A percentile compares a stretch with the other conserved stretches of the same genome.
These are phyloP conservation scores for Cirrhinus mrigala DNA, from an alignment of 2,797 vertebrate species.

Conservation along the genomic window DNA sequence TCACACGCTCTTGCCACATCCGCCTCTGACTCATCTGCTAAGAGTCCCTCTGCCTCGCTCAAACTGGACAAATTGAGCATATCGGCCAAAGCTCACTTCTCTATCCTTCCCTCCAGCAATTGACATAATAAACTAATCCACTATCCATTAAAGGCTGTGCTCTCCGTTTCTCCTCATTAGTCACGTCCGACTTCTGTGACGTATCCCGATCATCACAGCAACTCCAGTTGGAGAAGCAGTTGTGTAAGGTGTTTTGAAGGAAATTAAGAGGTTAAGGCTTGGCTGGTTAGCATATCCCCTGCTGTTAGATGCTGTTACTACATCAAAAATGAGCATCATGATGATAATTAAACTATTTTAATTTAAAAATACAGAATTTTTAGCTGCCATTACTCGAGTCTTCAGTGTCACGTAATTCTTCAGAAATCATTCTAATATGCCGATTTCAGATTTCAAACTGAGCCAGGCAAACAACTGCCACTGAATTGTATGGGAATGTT, in stretches of 20 bases:
- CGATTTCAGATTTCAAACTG: neutral
- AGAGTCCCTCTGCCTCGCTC: conserved; percentile 49
- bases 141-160: conserved; percentile 41
- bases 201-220: neutral
- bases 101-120: conserved; percentile 45
- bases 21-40: conserved; percentile 59
- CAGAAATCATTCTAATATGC: neutral
- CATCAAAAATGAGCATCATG: neutral
- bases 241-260: conserved; percentile 10
- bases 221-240: neutral
- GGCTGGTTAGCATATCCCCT: neutral
- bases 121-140: conserved; percentile 36
- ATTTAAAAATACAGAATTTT: neutral
- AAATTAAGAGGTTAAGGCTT: neutral
- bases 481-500: neutral
- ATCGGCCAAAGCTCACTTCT: conserved; percentile 52
- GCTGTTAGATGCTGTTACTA: neutral
- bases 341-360: neutral
- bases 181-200: conserved; percentile 27
- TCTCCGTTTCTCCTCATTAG: conserved; percentile 51
- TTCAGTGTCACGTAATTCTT: neutral
- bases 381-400: neutral
- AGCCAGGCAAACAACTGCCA: neutral
- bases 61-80: conserved; percentile 48
- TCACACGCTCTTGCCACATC: conserved; percentile 52